Conservation (phyloP, 1,140 invertebrate species). For the Whitmania pigra region DNA sequence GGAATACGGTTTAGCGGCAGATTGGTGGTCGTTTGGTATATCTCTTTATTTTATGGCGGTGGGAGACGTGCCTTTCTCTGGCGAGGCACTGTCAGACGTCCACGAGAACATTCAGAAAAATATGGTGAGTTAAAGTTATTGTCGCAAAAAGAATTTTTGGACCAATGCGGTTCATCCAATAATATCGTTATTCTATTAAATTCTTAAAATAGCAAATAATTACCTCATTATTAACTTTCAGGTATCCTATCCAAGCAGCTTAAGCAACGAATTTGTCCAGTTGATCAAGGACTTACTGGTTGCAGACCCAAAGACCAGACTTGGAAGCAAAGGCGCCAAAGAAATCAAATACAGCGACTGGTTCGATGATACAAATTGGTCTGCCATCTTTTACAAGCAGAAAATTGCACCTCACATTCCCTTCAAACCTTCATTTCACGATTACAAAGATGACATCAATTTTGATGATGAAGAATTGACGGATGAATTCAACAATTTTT, state of each 20-base stretch:
- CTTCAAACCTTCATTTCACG: no score
- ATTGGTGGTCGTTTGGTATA: background rate
- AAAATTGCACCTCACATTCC: no score
- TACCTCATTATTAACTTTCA: constrained; percentile 29
- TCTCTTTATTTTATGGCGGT: background rate
- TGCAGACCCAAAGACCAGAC: constrained; percentile 94
- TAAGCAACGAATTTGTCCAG: constrained; percentile 77
- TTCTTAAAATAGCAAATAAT: background rate
- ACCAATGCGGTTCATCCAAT: background rate
- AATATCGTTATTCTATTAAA: background rate
- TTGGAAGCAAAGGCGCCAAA: constrained; percentile 96
- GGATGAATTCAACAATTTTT: no score
- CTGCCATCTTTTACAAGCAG: constrained; percentile 95
- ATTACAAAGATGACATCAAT: no score
- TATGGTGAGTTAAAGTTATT: background rate
- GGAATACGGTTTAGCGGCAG: background rate
- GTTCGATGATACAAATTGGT: constrained; percentile 97
- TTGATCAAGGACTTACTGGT: constrained; percentile 87
- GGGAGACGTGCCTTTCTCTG: background rate
- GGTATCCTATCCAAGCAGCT: constrained; percentile 59
- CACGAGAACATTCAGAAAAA: background rate
- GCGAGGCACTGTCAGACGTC: background rate
- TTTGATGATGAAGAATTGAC: no score
- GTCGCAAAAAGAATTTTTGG: background rate
- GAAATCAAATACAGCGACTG: constrained; percentile 98